Base-by-base conservation (phyloP, 2,113 vertebrate species). In the Scomber scombrus region DNA sequence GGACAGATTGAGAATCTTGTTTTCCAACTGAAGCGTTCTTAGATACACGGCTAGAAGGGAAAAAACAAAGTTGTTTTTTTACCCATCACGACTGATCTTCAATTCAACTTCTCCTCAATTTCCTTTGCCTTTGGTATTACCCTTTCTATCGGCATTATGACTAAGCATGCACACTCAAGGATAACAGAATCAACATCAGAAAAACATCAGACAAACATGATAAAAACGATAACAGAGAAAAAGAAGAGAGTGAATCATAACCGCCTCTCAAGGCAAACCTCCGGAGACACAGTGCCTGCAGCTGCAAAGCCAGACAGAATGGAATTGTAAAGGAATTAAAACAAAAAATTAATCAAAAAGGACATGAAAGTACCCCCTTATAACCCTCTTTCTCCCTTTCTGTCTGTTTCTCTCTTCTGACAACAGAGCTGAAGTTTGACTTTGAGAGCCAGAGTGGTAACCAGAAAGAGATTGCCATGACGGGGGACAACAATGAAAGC, bases 161-260 rank as follows among this genome's bases (percentile, higher is more conserved):
- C 72, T 83, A 64, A 81, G 73, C 78, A 80, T 29, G 62, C 57
- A 66, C 61, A 85, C 71, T 73, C 70, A 75, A 83, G 55, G 58
- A 88, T 55, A 85, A 76, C 54, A 46, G 72, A 86, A 85, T 81
- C 82, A 65, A 86, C 85, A 89, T 91, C 69, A 87, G 74, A 78
- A 76, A 87, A 26, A 26, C 85, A 89, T 91, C 69, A 87, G 74
- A 78, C 74, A 87, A 26, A 26, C 70, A 16, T 21, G 69, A 85
- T 73, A 58, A 80, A 86, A 87, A 77, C 3, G 29, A 90, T 67
- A 81, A 67, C 49, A 34, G 29, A 60, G 50, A 75, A 56, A 76
- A 23, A 67, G 51, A 70, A n/a, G 75, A 52, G 70, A 78, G 71
- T 67, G 85, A 82, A 85, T 76, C 72, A 55, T 11, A 57, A n/a